phyloP scores from a whole-genome alignment of 2,888 invertebrate genomes.

The Dorcus hopei region DNA sequence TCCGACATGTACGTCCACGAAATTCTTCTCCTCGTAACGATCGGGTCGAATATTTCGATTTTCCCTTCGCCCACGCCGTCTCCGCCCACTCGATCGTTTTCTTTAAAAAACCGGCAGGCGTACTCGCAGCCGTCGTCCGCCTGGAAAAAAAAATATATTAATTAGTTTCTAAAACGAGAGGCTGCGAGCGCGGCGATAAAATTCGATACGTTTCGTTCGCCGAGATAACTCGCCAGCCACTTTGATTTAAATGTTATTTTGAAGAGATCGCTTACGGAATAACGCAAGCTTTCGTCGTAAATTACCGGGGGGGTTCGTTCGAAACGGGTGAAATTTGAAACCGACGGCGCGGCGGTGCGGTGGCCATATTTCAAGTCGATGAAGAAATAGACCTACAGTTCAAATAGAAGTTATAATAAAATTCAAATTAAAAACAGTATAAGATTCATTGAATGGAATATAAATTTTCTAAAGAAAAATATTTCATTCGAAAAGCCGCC shows the following conservation, averaged over 20 bases:
- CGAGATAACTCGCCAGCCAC: background rate
- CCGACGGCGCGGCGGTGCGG: constrained; percentile 35
- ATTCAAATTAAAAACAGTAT: no score
- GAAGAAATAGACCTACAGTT: no score
- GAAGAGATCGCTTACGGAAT: constrained; percentile 39
- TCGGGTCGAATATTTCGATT: background rate
- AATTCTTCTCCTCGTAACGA: no score
- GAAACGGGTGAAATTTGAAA: constrained; percentile 43
- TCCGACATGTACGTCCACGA: no score
- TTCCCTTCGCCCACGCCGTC: background rate
- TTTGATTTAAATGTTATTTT: constrained; percentile 36
- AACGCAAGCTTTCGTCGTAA: constrained; percentile 40
- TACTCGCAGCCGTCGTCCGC: background rate
- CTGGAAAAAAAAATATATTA: background rate
- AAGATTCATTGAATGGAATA: no score
- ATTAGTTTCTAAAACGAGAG: no score
- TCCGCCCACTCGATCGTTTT: background rate
- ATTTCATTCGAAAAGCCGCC: no score
- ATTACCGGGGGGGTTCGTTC: constrained; percentile 41
- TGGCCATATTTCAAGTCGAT: constrained; percentile 4
- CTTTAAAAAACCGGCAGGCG: background rate
- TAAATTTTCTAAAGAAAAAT: no score
- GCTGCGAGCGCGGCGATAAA: constrained; percentile 19
- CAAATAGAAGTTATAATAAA: no score
- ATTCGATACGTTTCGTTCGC: constrained; percentile 11